Evolutionary conservation across 2,888 invertebrate genomes (phyloP).

Genomic region (Coleophora deauratella): DNA sequence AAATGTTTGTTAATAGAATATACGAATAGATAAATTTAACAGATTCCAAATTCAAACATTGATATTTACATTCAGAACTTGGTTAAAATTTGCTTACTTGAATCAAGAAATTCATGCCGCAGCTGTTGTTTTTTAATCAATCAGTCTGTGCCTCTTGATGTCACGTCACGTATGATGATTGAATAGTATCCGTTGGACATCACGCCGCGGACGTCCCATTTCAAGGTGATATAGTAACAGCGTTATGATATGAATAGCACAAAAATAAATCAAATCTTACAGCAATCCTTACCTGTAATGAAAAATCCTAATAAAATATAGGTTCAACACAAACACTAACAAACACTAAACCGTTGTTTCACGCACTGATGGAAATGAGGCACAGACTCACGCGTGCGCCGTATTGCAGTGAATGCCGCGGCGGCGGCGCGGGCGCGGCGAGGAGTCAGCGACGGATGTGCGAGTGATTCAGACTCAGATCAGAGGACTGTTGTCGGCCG

Average conservation of each 20-base stretch:
- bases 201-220: no score
- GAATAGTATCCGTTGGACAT: slow-evolving; percentile 2
- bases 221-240: no score
- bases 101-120: background rate
- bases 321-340: slow-evolving; percentile 26
- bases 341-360: slow-evolving; percentile 47
- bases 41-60: no score
- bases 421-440: slow-evolving; percentile 45
- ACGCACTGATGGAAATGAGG: slow-evolving; percentile 47
- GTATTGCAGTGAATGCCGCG: slow-evolving; percentile 32
- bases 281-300: background rate
- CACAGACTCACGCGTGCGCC: slow-evolving; percentile 52
- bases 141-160: background rate
- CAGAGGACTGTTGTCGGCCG: slow-evolving; percentile 33
- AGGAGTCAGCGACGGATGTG: no score
- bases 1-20: no score
- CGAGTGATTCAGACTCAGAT: slow-evolving; percentile 39
- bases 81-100: background rate
- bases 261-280: no score
- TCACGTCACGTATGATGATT: background rate
- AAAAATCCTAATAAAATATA: slow-evolving; percentile 23
- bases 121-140: background rate
- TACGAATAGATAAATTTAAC: no score
- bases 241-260: no score
- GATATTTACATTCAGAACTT: no score